Conservation (phyloP, 2,888 invertebrate species). For the Xestia xanthographa region DNA sequence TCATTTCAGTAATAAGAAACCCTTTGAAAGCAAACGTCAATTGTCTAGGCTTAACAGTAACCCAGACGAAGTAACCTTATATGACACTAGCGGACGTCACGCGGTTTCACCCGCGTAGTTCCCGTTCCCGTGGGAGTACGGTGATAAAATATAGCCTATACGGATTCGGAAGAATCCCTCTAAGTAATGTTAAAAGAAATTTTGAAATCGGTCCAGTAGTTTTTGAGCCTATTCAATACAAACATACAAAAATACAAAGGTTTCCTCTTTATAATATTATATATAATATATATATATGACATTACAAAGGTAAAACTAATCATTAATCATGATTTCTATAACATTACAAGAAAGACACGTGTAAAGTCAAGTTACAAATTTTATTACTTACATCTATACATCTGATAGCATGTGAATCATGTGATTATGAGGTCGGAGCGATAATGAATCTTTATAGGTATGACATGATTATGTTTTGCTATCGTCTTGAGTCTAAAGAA, state of each 20-base stretch:
- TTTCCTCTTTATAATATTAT: no score
- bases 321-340: background rate
- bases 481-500: slow-evolving; percentile 40
- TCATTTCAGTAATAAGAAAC: background rate
- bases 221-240: no score
- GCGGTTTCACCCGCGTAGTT: no score
- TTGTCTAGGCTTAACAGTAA: background rate
- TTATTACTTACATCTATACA: slow-evolving; percentile 30
- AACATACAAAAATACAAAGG: no score
- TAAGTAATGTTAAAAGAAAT: no score
- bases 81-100: no score
- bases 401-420: slow-evolving; percentile 41
- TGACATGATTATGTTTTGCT: slow-evolving; percentile 12
- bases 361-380: slow-evolving; percentile 34
- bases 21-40: background rate
- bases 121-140: no score
- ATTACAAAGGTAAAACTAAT: background rate
- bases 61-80: background rate
- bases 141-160: no score
- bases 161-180: no score
- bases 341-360: slow-evolving; percentile 40
- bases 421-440: slow-evolving; percentile 37
- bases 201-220: no score
- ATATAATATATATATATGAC: no score
- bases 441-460: slow-evolving; percentile 32